Conservation (phyloP, 2,797 vertebrate species). For the Sebastolobus alascanus region DNA sequence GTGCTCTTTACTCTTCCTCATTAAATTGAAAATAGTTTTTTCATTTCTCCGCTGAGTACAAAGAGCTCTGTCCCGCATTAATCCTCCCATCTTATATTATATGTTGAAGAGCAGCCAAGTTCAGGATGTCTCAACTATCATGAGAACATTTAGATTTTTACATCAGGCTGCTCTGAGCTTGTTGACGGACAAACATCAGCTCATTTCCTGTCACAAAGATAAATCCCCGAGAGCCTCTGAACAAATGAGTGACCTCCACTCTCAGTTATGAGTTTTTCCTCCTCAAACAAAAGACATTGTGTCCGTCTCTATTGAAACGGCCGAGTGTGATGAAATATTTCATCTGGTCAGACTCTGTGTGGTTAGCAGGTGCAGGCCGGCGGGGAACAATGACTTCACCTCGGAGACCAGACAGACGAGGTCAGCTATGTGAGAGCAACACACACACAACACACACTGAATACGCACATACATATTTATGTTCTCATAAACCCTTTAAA, state of each 20-base stretch:
- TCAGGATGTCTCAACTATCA: conserved; percentile 5
- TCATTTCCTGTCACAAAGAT: conserved; percentile 49
- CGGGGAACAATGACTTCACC: conserved; percentile 63
- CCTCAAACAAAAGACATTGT: conserved; percentile 66
- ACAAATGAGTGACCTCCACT: conserved; percentile 54
- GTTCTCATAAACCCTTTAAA: neutral
- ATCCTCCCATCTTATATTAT: neutral
- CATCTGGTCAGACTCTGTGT: conserved; percentile 34
- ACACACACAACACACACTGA: conserved; percentile 19
- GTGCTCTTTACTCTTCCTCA: conserved; percentile 5
- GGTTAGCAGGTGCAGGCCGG: conserved; percentile 47
- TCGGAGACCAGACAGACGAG: conserved; percentile 70
- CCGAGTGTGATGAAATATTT: conserved; percentile 63
- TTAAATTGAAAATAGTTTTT: conserved; percentile 37
- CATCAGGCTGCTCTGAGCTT: neutral
- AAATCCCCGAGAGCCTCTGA: conserved; percentile 37
- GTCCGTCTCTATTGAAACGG: conserved; percentile 17
- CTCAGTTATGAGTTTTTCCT: conserved; percentile 59
- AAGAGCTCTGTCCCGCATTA: neutral
- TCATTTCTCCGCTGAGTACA: neutral
- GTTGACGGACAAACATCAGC: conserved; percentile 53
- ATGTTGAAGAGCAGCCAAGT: neutral
- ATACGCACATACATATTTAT: neutral
- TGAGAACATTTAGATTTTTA: neutral
- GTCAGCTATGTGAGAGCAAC: conserved; percentile 57